A percentile compares a stretch with the other conserved stretches of the same genome.
Conservation (phyloP, 2,888 invertebrate genomes). For the Leptinotarsa juncta region DNA sequence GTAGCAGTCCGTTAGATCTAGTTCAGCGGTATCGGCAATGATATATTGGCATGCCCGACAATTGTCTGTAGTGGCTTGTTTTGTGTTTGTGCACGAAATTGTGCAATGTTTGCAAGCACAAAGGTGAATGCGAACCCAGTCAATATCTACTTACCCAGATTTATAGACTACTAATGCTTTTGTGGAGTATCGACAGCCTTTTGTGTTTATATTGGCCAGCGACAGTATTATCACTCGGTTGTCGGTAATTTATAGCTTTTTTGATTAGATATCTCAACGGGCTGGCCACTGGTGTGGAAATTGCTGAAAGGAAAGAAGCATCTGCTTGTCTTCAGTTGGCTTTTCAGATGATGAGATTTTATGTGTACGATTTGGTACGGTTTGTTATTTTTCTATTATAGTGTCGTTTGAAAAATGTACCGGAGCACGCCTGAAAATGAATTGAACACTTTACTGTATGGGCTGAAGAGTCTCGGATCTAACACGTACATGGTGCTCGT, state of each 20-base stretch:
- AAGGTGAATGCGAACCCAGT: conserved; percentile 59
- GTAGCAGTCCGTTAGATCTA: conserved; percentile 58
- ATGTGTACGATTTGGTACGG: conserved; percentile 43
- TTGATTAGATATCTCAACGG: conserved; percentile 61
- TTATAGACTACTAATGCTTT: conserved; percentile 65
- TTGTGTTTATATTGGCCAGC: conserved; percentile 65
- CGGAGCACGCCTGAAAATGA: background rate
- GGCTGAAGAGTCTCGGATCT: no score
- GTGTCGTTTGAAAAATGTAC: conserved; percentile 9
- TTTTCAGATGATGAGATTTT: conserved; percentile 44
- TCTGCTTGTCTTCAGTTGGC: conserved; percentile 56
- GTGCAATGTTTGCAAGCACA: conserved; percentile 60
- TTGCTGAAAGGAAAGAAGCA: conserved; percentile 58
- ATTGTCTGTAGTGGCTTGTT: conserved; percentile 57
- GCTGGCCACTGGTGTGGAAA: conserved; percentile 59
- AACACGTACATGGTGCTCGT: no score
- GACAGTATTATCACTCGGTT: conserved; percentile 62
- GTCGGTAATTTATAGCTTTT: conserved; percentile 57
- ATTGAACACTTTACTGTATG: no score
- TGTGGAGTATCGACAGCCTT: conserved; percentile 61
- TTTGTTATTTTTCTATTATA: conserved; percentile 47
- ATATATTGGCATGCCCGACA: conserved; percentile 44
- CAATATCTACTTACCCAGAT: conserved; percentile 60
- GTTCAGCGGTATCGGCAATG: conserved; percentile 59
- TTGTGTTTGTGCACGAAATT: conserved; percentile 61